phyloP scores from a whole-genome alignment of 2,888 invertebrate genomes.

The Pseudococcus viburni region DNA sequence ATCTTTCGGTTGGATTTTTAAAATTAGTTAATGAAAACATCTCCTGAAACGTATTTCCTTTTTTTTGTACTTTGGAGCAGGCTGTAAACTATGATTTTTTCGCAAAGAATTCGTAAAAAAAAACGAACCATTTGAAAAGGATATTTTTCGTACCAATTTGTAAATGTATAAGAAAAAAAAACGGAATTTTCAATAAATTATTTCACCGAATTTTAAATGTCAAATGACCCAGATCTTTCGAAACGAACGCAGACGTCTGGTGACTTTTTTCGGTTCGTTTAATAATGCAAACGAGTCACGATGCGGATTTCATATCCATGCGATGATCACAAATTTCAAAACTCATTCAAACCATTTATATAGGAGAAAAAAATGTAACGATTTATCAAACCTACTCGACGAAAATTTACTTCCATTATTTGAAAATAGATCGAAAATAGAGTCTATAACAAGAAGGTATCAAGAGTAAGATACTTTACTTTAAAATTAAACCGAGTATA shows the following conservation, averaged over 20 bases:
- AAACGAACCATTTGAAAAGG: neutral
- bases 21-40: neutral
- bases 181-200: neutral
- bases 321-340: neutral
- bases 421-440: constrained; percentile 33
- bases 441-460: constrained; percentile 28
- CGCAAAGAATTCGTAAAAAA: neutral
- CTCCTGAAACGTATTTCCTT: neutral
- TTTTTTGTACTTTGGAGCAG: neutral
- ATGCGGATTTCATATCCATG: too few species aligned
- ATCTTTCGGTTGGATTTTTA: constrained; percentile 3
- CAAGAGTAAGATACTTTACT: constrained; percentile 20
- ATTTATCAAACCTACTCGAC: neutral
- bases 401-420: constrained; percentile 43
- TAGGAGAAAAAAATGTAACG: neutral
- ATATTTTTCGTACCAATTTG: neutral
- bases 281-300: too few species aligned
- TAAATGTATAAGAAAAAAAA: neutral
- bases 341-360: neutral
- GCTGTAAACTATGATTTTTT: neutral
- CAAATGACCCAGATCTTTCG: too few species aligned
- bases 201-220: too few species aligned
- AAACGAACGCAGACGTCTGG: too few species aligned
- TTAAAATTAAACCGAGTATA: constrained; percentile 54
- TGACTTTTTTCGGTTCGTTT: too few species aligned